Evolutionary conservation across 2,113 vertebrate genomes (phyloP), one percentile per base, ranked within the genome.

Genomic region (Vidua macroura): DNA sequence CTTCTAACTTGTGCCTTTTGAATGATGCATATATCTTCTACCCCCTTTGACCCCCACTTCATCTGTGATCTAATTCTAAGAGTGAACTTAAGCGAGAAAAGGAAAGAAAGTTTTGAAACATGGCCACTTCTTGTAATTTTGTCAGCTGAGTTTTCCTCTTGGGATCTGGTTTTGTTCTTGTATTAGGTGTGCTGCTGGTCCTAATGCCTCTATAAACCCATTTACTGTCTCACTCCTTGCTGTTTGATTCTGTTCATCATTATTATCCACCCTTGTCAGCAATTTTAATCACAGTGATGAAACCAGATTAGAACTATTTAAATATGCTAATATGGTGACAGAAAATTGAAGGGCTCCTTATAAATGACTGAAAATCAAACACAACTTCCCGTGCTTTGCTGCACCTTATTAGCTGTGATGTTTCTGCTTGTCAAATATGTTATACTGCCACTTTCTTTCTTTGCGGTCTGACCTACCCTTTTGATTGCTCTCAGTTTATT

Each of bases 261-360:
- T 90, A 62, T 85, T 92, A 89, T 72, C 82, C 39, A 74, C 58
- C 77, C 67, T 95, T 92, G 86, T 95, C 94, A 96, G 87, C 72
- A 63, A 90, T 97, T 97, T 97, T 84, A 95, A 96, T 96, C 89
- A 95, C 52, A 91, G 76, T 44, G 89, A 88, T 95, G 95, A 97
- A 96, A 86, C 74, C 69, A 88, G 86, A 97, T 89, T 91, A 89
- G 94, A 95, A 88, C 85, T 93, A 92, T 91, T 98, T 97, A 97
- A 93, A 96, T 92, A 97, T 96, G 93, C 59, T 93, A 97, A 95
- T 93, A 67, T 41, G 64, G 43, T 87, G 91, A 83, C 69, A 87
- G 92, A 78, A 70, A 88, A 78, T 88, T 89, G 88, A 96, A 90
- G 55, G 88, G 85, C 30, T 90, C 75, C 83, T 92, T 93, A 79